These are phyloP conservation scores for Panopea generosa DNA, from an alignment of 2,888 invertebrate genomes.

Conservation along the genomic window DNA sequence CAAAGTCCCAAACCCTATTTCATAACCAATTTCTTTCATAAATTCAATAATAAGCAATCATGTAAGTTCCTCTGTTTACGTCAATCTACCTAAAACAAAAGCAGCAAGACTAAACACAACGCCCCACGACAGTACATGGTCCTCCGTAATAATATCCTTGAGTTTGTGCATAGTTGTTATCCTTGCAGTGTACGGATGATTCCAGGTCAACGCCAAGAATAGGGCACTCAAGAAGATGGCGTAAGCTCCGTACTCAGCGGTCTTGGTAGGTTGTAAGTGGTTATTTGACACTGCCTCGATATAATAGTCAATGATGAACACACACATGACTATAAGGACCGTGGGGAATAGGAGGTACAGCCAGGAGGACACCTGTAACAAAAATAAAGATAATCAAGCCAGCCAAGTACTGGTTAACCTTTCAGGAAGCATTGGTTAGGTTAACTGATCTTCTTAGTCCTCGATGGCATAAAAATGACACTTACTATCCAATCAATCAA, in stretches of 20 bases:
- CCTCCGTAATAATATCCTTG: slow-evolving; percentile 81
- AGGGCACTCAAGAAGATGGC: slow-evolving; percentile 85
- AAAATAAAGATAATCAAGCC: slow-evolving; percentile 2
- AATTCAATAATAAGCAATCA: too few species aligned
- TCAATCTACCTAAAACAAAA: slow-evolving; percentile 85
- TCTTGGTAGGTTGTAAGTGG: slow-evolving; percentile 80
- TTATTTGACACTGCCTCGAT: slow-evolving; percentile 84
- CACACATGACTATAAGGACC: slow-evolving; percentile 84
- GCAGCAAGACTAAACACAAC: slow-evolving; percentile 86
- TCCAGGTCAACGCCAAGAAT: slow-evolving; percentile 82
- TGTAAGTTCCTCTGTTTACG: too few species aligned
- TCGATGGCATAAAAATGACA: too few species aligned
- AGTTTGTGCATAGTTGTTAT: slow-evolving; percentile 79
- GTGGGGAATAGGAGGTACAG: slow-evolving; percentile 80
- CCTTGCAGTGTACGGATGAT: slow-evolving; percentile 81
- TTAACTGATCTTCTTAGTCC: too few species aligned
- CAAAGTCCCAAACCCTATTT: too few species aligned
- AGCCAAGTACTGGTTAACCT: too few species aligned
- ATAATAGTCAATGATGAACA: slow-evolving; percentile 86
- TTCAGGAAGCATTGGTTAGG: too few species aligned
- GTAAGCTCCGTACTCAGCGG: slow-evolving; percentile 84
- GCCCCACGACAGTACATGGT: slow-evolving; percentile 86
- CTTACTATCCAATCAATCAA: too few species aligned
- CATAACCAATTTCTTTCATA: too few species aligned
- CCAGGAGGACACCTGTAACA: slow-evolving; percentile 78